A percentile compares a stretch with the other conserved stretches of the same genome.
phyloP scores from a whole-genome alignment of 2,888 invertebrate genomes.

The Theretra japonica region DNA sequence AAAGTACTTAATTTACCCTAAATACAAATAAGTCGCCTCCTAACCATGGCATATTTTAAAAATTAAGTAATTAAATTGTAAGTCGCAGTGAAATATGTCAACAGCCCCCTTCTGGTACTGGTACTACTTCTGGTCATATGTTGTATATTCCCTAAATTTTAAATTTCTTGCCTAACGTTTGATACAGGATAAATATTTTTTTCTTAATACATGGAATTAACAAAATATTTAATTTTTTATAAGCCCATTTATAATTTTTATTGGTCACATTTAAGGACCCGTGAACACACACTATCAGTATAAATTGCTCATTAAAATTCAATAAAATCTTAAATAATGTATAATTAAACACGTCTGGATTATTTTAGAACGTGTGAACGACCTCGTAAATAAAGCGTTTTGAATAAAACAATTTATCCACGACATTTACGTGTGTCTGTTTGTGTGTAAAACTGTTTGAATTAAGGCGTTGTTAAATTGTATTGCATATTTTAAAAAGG shows the following conservation, averaged over 20 bases:
- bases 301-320: conserved; percentile 15
- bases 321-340: conserved; percentile 27
- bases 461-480: conserved; percentile 13
- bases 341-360: conserved; percentile 32
- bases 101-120: too few relatives aligned
- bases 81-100: too few relatives aligned
- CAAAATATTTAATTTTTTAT: background rate
- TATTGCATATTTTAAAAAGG: conserved; percentile 1
- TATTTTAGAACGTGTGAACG: conserved; percentile 34
- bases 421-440: conserved; percentile 27
- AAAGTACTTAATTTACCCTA: too few relatives aligned
- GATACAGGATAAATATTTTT: too few relatives aligned
- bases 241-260: background rate
- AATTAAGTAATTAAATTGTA: too few relatives aligned
- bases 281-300: background rate
- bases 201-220: background rate
- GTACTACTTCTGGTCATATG: too few relatives aligned
- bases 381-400: conserved; percentile 36
- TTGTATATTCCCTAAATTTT: too few relatives aligned
- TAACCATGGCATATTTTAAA: too few relatives aligned
- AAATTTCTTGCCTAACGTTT: too few relatives aligned
- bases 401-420: conserved; percentile 31
- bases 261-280: background rate
- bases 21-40: too few relatives aligned
- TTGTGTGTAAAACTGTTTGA: conserved; percentile 22